phyloP scores from a whole-genome alignment of 2,888 invertebrate species.

The Odontocerum albicorne region DNA sequence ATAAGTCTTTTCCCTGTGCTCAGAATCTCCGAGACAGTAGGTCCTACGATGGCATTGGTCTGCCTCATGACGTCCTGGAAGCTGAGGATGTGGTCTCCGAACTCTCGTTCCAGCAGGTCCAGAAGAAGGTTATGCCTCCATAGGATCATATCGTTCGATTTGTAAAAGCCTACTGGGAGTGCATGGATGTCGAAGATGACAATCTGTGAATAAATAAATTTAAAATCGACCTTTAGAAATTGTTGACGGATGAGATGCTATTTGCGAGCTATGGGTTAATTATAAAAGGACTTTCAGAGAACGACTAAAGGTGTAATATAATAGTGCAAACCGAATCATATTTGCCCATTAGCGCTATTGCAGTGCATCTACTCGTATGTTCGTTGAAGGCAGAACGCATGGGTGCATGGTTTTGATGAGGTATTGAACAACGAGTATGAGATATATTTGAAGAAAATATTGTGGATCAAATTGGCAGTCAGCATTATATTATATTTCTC shows the following conservation, averaged over 20 bases:
- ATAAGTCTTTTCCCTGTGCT: slow-evolving; percentile 53
- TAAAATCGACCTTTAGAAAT: too few relatives aligned
- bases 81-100: slow-evolving; percentile 57
- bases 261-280: too few relatives aligned
- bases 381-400: too few relatives aligned
- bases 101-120: slow-evolving; percentile 57
- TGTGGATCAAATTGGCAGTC: too few relatives aligned
- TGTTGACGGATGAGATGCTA: too few relatives aligned
- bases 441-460: too few relatives aligned
- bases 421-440: too few relatives aligned
- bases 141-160: slow-evolving; percentile 49
- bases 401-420: too few relatives aligned
- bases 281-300: neutral
- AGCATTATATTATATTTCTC: too few relatives aligned
- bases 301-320: neutral
- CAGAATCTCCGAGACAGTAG: slow-evolving; percentile 54
- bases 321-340: neutral
- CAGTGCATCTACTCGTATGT: too few relatives aligned
- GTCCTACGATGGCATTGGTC: slow-evolving; percentile 47
- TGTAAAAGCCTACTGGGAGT: slow-evolving; percentile 70
- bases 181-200: slow-evolving; percentile 82
- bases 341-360: too few relatives aligned
- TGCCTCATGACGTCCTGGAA: slow-evolving; percentile 46
- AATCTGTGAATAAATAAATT: slow-evolving; percentile 48
- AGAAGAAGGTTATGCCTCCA: slow-evolving; percentile 58